Base-by-base conservation (phyloP, 2,888 invertebrate species). In the Halictus ligatus region DNA sequence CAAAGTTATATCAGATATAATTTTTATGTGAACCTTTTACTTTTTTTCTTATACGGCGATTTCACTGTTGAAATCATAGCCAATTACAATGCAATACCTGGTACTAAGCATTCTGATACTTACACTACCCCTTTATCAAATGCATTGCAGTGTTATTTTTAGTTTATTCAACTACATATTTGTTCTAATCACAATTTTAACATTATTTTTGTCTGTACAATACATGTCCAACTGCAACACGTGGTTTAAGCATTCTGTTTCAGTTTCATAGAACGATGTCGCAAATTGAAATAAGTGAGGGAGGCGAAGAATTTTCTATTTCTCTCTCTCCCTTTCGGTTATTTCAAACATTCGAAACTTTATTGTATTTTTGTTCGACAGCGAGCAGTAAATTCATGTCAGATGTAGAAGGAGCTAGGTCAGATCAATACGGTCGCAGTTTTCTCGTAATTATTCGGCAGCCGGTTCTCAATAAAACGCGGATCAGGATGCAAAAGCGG, bases 391-490 rank as follows among this genome's bases (percentile, higher is more conserved):
- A 77, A 77, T 35, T 77, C 25, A n/a, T 75, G 58, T 58, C 21
- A 76, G 76, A 67, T 15, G 21, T 25, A 29, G 12, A 35, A 69
- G 54, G 12, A 74, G 29, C n/a, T 25, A 29, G 43, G 67, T 1
- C 74, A 71, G 80, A 75, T 83, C 80, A 54, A 83, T 80, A 80
- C 80, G 48, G 40, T 40, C 71, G 40, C 60, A 50, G 80, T 40
- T 58, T 71, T 48, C 48, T 75, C 75, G 43, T n/a, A 48, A 60
- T 80, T 75, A 77, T 73, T 84, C 46, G 81, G 50, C 67, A 54
- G 77, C 54, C 69, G 76, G 50, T 67, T 75, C 80, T 80, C 54
- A 15, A 82, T 75, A 54, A 82, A 82, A 82, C 69, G 71, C 35
- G 58, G 73, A 60, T 83, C 72, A 58, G 67, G n/a, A 69, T 83